phyloP scores from a whole-genome alignment of 2,888 invertebrate genomes.

The Pyrocoelia pectoralis region DNA sequence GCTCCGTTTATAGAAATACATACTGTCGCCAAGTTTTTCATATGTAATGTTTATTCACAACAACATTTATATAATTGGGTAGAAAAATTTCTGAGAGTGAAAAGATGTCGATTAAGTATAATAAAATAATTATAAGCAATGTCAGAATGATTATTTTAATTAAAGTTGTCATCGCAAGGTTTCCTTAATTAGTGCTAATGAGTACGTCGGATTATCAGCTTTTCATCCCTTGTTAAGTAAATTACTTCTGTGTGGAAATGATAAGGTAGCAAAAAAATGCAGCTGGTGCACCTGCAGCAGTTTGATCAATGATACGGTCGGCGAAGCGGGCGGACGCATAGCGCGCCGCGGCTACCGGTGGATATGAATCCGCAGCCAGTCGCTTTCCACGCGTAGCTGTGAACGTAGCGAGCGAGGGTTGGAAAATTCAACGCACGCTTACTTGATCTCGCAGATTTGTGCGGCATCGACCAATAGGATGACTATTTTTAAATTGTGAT shows the following conservation, averaged over 20 bases:
- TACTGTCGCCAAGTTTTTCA: not conserved
- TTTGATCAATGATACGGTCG: slow-evolving; percentile 50
- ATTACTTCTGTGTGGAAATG: slow-evolving; percentile 18
- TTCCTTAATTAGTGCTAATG: no score
- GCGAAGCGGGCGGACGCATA: slow-evolving; percentile 44
- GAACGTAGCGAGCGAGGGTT: slow-evolving; percentile 36
- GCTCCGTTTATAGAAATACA: not conserved
- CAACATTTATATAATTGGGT: no score
- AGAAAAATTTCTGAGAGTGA: no score
- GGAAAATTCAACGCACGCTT: slow-evolving; percentile 34
- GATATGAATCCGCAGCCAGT: slow-evolving; percentile 60
- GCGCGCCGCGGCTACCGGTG: slow-evolving; percentile 50
- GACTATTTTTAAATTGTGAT: slow-evolving; percentile 25
- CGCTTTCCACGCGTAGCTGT: slow-evolving; percentile 58
- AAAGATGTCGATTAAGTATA: no score
- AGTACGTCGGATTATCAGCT: no score
- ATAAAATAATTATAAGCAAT: not conserved
- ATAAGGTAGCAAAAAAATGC: slow-evolving; percentile 31
- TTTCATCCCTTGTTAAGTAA: not conserved
- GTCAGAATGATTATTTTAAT: not conserved
- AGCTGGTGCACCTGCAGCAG: slow-evolving; percentile 47
- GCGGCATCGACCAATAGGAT: slow-evolving; percentile 19
- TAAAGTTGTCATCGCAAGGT: no score
- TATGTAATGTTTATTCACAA: not conserved
- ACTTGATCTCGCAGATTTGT: slow-evolving; percentile 31